Percentiles rank a stretch among this genome's conserved stretches.
These are phyloP conservation scores for Platycnemis pennipes DNA, from an alignment of 2,888 invertebrate genomes.

Conservation along the genomic window DNA sequence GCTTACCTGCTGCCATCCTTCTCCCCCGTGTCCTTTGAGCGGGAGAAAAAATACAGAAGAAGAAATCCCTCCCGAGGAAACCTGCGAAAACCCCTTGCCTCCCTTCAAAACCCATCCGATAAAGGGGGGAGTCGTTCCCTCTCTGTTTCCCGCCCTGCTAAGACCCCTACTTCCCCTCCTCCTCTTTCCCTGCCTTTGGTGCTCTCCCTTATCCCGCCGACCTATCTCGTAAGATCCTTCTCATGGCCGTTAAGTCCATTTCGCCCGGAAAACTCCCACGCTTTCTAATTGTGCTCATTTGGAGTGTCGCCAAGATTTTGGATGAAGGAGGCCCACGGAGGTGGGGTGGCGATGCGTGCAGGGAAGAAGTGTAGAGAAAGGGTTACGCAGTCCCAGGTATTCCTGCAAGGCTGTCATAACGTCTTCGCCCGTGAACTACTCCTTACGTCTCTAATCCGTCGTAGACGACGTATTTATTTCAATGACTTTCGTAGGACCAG, in stretches of 20 bases:
- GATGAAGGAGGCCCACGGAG: neutral
- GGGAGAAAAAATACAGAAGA: neutral
- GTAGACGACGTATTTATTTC: too few relatives aligned
- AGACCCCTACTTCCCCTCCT: neutral
- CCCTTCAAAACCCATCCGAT: conserved; percentile 13
- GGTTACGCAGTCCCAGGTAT: neutral
- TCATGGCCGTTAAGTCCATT: conserved; percentile 40
- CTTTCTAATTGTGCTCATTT: conserved; percentile 56
- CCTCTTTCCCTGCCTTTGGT: neutral
- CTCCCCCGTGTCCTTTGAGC: neutral
- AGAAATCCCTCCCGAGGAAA: neutral
- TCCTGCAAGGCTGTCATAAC: too few relatives aligned
- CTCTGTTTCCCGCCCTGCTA: neutral
- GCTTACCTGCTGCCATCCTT: conserved; percentile 24
- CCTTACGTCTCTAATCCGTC: too few relatives aligned
- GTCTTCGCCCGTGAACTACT: too few relatives aligned
- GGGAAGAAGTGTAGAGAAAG: neutral
- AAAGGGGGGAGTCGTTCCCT: neutral
- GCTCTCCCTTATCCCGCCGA: neutral
- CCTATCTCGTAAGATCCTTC: conserved; percentile 37
- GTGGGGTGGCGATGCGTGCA: neutral
- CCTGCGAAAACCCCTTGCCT: neutral
- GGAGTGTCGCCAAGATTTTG: conserved; percentile 45
- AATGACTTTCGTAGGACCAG: too few relatives aligned
- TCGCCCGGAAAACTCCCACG: conserved; percentile 14